Evolutionary conservation across 1,140 invertebrate species (phyloP).

Genomic region (Heliothis subflexa): DNA sequence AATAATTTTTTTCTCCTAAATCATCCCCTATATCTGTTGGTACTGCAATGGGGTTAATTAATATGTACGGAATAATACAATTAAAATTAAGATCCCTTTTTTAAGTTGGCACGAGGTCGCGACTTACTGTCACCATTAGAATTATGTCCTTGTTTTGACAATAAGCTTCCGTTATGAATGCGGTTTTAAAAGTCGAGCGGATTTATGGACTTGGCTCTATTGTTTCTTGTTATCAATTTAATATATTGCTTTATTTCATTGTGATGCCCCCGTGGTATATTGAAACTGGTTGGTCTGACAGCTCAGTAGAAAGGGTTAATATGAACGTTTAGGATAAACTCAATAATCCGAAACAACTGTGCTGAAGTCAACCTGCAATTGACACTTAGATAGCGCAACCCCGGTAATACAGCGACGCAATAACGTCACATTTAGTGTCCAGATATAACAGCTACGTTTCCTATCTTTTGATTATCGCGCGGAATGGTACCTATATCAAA

Average conservation of each 20-base stretch:
- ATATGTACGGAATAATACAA: slow-evolving; percentile 84
- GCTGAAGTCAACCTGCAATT: slow-evolving; percentile 82
- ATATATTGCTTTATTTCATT: slow-evolving; percentile 74
- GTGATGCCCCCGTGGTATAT: slow-evolving; percentile 73
- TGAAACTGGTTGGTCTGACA: slow-evolving; percentile 80
- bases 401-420: slow-evolving; percentile 17
- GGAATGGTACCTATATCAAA: slow-evolving; percentile 21
- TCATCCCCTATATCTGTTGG: slow-evolving; percentile 82
- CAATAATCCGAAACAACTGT: slow-evolving; percentile 85
- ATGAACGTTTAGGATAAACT: slow-evolving; percentile 84
- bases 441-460: slow-evolving; percentile 41
- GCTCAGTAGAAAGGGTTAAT: slow-evolving; percentile 85
- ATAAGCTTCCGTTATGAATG: slow-evolving; percentile 66
- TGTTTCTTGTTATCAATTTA: slow-evolving; percentile 78
- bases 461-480: slow-evolving; percentile 15
- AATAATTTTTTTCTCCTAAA: slow-evolving; percentile 84
- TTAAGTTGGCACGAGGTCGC: slow-evolving; percentile 78
- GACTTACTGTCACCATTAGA: slow-evolving; percentile 82
- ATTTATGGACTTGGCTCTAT: slow-evolving; percentile 76
- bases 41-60: slow-evolving; percentile 85
- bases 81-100: slow-evolving; percentile 83
- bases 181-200: slow-evolving; percentile 68
- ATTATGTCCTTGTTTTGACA: slow-evolving; percentile 82
- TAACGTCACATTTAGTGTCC: slow-evolving; percentile 44
- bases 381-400: slow-evolving; percentile 79